Conservation (phyloP, 2,888 invertebrate species). For the Iphiclides podalirius region DNA sequence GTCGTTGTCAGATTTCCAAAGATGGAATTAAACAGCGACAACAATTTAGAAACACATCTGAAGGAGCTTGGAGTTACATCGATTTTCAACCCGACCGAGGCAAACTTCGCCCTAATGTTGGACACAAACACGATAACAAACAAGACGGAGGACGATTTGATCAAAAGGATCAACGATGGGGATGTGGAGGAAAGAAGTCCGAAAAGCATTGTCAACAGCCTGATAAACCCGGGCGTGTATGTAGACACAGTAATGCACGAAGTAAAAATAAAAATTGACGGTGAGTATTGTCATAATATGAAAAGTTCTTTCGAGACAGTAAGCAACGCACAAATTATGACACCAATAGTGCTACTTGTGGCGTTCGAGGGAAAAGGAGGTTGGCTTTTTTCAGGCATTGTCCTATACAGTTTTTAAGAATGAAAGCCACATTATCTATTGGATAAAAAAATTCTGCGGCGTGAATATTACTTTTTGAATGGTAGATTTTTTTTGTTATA, state of each 20-base stretch:
- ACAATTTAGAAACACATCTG: slow-evolving; percentile 78
- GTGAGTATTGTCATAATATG: slow-evolving; percentile 44
- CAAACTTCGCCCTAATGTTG: slow-evolving; percentile 85
- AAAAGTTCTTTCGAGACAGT: too few species aligned
- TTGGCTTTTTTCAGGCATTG: too few species aligned
- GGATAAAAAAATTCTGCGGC: too few species aligned
- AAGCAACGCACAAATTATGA: too few species aligned
- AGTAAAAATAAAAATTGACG: slow-evolving; percentile 82
- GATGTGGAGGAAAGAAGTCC: slow-evolving; percentile 35
- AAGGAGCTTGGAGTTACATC: slow-evolving; percentile 80
- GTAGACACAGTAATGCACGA: slow-evolving; percentile 84
- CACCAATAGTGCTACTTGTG: too few species aligned
- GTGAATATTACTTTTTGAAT: too few species aligned
- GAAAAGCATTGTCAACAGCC: slow-evolving; percentile 42
- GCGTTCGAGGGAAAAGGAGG: too few species aligned
- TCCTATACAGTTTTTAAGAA: too few species aligned
- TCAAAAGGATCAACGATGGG: slow-evolving; percentile 40
- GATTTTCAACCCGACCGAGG: slow-evolving; percentile 80
- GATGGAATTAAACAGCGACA: slow-evolving; percentile 83
- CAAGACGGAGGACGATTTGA: slow-evolving; percentile 45
- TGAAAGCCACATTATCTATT: too few species aligned
- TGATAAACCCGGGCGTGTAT: slow-evolving; percentile 81
- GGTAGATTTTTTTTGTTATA: too few species aligned
- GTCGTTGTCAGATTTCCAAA: slow-evolving; percentile 84
- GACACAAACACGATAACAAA: slow-evolving; percentile 39